Percentiles rank a stretch among this genome's conserved stretches.
Evolutionary conservation across 2,113 vertebrate species (phyloP).

Genomic region (Bambusicola thoracicus): DNA sequence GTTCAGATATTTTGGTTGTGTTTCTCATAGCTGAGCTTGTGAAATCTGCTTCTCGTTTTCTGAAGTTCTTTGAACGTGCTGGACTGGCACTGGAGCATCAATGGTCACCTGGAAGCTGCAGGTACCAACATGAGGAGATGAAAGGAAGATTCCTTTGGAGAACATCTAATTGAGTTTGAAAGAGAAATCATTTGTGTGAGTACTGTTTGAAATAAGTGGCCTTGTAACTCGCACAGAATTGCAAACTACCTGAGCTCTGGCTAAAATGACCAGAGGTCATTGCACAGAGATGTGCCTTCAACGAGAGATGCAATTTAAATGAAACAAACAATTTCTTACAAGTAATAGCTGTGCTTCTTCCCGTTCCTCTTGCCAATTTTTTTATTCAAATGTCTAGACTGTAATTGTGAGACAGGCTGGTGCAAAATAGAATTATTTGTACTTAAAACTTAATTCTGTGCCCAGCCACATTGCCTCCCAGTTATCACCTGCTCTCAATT

Average conservation of each 20-base stretch:
- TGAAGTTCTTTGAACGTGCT: background rate
- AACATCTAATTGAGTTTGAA: background rate
- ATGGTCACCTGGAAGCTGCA: background rate
- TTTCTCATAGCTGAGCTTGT: background rate
- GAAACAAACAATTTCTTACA: background rate
- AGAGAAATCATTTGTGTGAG: background rate
- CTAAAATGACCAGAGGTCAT: background rate
- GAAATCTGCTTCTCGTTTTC: background rate
- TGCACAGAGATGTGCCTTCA: background rate
- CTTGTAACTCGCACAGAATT: background rate
- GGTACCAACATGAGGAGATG: background rate
- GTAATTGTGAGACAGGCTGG: background rate
- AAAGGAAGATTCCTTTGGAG: background rate
- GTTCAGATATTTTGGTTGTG: background rate
- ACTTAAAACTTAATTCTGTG: background rate
- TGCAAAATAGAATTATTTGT: background rate
- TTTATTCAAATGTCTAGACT: background rate
- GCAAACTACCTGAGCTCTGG: background rate
- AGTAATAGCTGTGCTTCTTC: background rate
- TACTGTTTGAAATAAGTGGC: background rate
- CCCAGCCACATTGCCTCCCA: background rate
- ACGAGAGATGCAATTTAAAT: background rate
- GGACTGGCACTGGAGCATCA: background rate
- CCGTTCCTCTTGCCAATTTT: rapidly evolving
- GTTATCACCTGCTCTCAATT: background rate